These are phyloP conservation scores for Laticauda colubrina DNA, from an alignment of 2,113 vertebrate species.

Conservation along the genomic window DNA sequence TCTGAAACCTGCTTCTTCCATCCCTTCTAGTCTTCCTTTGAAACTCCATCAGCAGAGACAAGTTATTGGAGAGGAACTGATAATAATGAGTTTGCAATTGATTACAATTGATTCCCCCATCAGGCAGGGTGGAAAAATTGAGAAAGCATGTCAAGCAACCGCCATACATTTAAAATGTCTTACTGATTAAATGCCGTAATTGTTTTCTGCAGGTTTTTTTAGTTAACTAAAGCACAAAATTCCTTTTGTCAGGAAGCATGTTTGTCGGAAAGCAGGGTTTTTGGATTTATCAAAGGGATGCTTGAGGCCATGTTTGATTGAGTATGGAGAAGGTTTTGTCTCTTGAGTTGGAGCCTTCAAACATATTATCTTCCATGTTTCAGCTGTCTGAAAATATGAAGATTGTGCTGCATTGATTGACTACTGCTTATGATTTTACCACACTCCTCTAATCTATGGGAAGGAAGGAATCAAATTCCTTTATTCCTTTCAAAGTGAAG, in stretches of 20 bases:
- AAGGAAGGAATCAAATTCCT: background rate
- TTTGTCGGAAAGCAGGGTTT: background rate
- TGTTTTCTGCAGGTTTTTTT: background rate
- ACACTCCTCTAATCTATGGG: background rate
- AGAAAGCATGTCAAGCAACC: background rate
- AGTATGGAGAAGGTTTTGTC: background rate
- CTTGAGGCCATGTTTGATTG: background rate
- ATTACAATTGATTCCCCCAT: background rate
- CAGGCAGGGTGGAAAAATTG: background rate
- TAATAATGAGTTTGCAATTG: rapidly evolving
- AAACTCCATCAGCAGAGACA: background rate
- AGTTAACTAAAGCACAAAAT: background rate
- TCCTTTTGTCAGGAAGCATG: background rate
- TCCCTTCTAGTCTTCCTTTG: background rate
- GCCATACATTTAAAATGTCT: background rate
- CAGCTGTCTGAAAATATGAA: background rate
- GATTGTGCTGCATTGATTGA: background rate
- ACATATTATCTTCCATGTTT: background rate
- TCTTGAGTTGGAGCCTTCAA: background rate
- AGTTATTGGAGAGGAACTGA: background rate
- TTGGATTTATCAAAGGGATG: background rate
- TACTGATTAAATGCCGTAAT: conserved; percentile 8
- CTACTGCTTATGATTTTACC: background rate
- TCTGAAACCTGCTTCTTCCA: background rate
- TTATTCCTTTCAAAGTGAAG: background rate